Evolutionary conservation across 2,113 vertebrate species (phyloP).

Genomic region (Eleginops maclovinus): DNA sequence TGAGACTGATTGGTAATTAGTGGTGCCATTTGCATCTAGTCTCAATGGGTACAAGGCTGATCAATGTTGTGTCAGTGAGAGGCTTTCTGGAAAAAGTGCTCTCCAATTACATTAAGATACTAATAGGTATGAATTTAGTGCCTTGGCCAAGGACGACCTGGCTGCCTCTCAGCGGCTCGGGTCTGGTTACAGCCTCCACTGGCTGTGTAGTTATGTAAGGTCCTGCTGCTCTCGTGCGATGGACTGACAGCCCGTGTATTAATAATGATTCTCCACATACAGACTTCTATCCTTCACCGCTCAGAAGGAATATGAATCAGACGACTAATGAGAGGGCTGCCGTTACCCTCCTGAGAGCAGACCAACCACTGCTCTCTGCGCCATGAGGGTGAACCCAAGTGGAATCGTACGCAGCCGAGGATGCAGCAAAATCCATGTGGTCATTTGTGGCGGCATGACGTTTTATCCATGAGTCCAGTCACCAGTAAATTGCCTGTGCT

Average conservation of each 20-base stretch:
- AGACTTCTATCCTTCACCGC: slow-evolving; percentile 68
- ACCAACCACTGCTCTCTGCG: slow-evolving; percentile 49
- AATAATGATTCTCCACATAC: slow-evolving; percentile 78
- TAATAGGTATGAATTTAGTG: slow-evolving; percentile 70
- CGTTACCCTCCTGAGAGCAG: slow-evolving; percentile 65
- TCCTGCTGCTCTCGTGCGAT: slow-evolving; percentile 64
- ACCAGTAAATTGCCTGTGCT: slow-evolving; percentile 77
- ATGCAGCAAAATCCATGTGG: slow-evolving; percentile 76
- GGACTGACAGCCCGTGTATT: slow-evolving; percentile 77
- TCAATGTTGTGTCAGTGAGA: slow-evolving; percentile 74
- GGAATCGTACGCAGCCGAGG: slow-evolving; percentile 65
- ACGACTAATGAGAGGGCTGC: slow-evolving; percentile 74
- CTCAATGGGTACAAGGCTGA: slow-evolving; percentile 71
- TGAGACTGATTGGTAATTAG: slow-evolving; percentile 82
- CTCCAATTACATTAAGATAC: slow-evolving; percentile 72
- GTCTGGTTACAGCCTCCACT: slow-evolving; percentile 50
- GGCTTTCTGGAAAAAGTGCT: slow-evolving; percentile 52
- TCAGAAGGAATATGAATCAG: slow-evolving; percentile 80
- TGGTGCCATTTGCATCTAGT: slow-evolving; percentile 73
- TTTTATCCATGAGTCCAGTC: slow-evolving; percentile 77
- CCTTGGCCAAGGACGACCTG: slow-evolving; percentile 57
- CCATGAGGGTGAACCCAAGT: slow-evolving; percentile 66
- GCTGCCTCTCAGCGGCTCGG: slow-evolving; percentile 33
- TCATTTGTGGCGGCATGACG: slow-evolving; percentile 75
- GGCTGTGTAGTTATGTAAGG: slow-evolving; percentile 67